phyloP scores from a whole-genome alignment of 2,797 vertebrate genomes.

The Lycodopsis pacificus region DNA sequence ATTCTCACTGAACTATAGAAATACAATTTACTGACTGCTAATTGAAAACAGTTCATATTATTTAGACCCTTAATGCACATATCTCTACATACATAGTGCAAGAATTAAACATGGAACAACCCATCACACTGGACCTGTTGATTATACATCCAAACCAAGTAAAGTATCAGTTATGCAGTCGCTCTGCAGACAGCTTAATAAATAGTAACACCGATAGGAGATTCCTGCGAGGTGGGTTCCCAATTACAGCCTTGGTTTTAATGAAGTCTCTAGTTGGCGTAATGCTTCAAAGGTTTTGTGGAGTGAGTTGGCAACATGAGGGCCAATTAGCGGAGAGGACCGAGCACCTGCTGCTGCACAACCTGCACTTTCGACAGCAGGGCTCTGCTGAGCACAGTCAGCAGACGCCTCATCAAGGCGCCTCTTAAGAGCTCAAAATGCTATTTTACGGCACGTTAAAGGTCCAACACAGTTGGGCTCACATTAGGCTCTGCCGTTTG shows the following conservation, averaged over 20 bases:
- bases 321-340: conserved; percentile 77
- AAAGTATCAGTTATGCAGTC: conserved; percentile 45
- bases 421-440: conserved; percentile 54
- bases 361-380: conserved; percentile 65
- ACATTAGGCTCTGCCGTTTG: conserved; percentile 48
- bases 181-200: conserved; percentile 60
- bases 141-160: conserved; percentile 5
- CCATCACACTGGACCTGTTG: background rate
- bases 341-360: conserved; percentile 74
- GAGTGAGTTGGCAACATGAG: conserved; percentile 71
- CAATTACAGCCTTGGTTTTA: conserved; percentile 70
- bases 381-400: conserved; percentile 50
- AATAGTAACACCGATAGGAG: conserved; percentile 48
- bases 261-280: conserved; percentile 65
- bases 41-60: background rate
- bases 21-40: background rate
- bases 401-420: conserved; percentile 61
- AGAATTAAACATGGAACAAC: conserved; percentile 5
- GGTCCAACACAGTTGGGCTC: conserved; percentile 36
- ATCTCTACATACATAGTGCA: background rate
- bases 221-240: conserved; percentile 54
- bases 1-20: background rate
- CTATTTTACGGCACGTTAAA: conserved; percentile 64
- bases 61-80: background rate
- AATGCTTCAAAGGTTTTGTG: conserved; percentile 68